Base-by-base conservation (phyloP, 2,888 invertebrate genomes). In the Patella caerulea region DNA sequence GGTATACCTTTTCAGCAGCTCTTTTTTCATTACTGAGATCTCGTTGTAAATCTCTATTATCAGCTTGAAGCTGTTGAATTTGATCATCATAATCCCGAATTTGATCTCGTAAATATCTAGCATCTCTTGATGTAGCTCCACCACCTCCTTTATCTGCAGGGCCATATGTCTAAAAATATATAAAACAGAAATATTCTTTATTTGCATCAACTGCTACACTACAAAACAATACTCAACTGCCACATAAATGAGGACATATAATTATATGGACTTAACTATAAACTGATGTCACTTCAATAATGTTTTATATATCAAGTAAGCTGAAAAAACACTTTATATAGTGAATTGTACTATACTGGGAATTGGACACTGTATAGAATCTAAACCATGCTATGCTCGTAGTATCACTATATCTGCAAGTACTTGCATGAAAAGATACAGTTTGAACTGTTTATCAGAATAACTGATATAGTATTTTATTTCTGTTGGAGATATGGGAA, bases 41-140 rank as follows among this genome's bases (percentile, higher is more conserved):
- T 72, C 86, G 80, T 71, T 90, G 88, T 0, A 88, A 81, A 74
- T 90, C 90, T 72, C 86, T 84, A 17, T 88, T 79, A 29, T 90
- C 90, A 52, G 86, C 83, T 75, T 88, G 86, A 65, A 89, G 79
- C 56, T 86, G 84, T 24, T 86, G 85, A 73, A 88, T 85, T 80
- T 89, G 87, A 72, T 87, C 84, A 77, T 92, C 91, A 69, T 91
- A 71, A 19, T 91, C 90, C 17, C 85, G 82, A 17, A 91, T 79
- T 75, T 90, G 88, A 72, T 91, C 90, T 17, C 90, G 77, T 69
- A 88, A 78, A 69, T 81, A 83, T 17, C 81, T 78, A 0, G 82
- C 78, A 70, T 81, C 83, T 54, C 82, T 72, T n/a, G 83, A 81
- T 56, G 86, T 80, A 5, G 84, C 81, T 14, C 85, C 83, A 11